These are phyloP conservation scores for Gambusia affinis DNA, from an alignment of 2,113 vertebrate genomes.

Conservation along the genomic window DNA sequence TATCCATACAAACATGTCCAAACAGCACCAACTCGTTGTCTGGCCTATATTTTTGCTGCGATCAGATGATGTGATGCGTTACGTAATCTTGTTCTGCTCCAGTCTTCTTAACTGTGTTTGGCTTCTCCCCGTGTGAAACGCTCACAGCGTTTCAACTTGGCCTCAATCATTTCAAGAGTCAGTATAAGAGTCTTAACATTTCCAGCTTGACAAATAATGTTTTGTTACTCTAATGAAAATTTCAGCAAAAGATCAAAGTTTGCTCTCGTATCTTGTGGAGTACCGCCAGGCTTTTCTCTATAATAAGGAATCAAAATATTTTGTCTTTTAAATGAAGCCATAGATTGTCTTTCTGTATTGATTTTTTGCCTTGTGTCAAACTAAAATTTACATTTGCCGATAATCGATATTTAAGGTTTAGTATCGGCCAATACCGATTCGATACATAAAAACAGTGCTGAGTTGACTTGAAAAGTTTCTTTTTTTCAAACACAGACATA, in stretches of 20 bases:
- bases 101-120: conserved; percentile 8
- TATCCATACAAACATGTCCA: neutral
- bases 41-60: conserved; percentile 35
- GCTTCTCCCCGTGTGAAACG: neutral
- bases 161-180: neutral
- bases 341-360: neutral
- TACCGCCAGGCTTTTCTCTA: neutral
- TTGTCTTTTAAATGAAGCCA: too few species aligned
- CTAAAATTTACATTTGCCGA: too few species aligned
- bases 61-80: conserved; percentile 45
- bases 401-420: too few species aligned
- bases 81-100: conserved; percentile 35
- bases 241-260: too few species aligned
- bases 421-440: too few species aligned
- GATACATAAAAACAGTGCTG: too few species aligned
- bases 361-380: too few species aligned
- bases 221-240: neutral
- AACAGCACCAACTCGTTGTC: neutral
- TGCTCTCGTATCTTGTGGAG: neutral
- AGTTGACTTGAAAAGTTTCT: too few species aligned
- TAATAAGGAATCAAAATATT: too few species aligned
- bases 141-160: conserved; percentile 1
- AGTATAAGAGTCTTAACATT: neutral
- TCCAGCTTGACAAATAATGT: neutral
- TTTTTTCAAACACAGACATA: too few species aligned